These are phyloP conservation scores for Notothenia coriiceps DNA, from an alignment of 2,113 vertebrate genomes.

Conservation along the genomic window DNA sequence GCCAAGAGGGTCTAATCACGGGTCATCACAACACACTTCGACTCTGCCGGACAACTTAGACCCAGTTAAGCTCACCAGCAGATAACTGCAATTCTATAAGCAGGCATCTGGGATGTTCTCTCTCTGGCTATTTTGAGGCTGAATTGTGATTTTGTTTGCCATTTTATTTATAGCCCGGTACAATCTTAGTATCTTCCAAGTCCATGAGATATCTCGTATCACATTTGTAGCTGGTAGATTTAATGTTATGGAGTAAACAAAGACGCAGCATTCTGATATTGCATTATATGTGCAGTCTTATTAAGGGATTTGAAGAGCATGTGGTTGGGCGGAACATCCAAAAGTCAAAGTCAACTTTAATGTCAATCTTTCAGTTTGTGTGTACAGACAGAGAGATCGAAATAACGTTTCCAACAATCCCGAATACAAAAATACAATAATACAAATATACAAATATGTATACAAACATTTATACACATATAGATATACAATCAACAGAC, in stretches of 20 bases:
- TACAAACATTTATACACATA: too few relatives aligned
- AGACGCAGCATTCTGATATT: neutral
- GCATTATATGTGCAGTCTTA: neutral
- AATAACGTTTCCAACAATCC: too few relatives aligned
- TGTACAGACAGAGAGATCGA: too few relatives aligned
- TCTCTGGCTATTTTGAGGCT: slow-evolving; percentile 9
- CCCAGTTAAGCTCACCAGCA: slow-evolving; percentile 29
- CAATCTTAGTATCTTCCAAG: neutral
- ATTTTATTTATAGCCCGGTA: neutral
- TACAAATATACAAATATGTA: too few relatives aligned
- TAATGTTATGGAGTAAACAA: neutral
- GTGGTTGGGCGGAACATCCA: neutral
- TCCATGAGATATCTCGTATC: neutral
- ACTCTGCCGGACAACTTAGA: slow-evolving; percentile 52
- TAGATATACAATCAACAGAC: too few relatives aligned
- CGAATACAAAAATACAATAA: too few relatives aligned
- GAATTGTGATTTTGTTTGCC: neutral
- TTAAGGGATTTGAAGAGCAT: neutral
- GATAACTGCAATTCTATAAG: slow-evolving; percentile 45
- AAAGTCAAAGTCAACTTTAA: too few relatives aligned
- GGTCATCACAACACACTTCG: slow-evolving; percentile 72
- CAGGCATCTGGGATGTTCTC: neutral
- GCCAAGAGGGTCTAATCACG: slow-evolving; percentile 66
- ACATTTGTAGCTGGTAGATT: neutral
- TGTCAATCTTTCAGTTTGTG: too few relatives aligned